phyloP scores from a whole-genome alignment of 1,140 invertebrate species.

The Chironomus striatipennis region DNA sequence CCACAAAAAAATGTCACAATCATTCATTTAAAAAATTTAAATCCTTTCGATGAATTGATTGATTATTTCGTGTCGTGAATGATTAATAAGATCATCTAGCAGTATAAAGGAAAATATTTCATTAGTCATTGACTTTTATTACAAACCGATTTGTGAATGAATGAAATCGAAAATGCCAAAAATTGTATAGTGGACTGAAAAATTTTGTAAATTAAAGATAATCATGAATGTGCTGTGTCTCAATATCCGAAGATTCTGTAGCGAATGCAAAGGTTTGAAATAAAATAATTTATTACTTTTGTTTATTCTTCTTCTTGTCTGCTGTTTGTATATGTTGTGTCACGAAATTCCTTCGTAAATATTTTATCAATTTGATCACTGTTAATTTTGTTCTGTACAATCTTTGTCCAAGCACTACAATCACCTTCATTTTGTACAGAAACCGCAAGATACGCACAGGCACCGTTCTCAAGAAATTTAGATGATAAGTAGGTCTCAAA shows the following conservation, averaged over 20 bases:
- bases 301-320: not conserved
- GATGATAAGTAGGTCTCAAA: not conserved
- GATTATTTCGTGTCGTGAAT: too few species aligned
- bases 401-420: not conserved
- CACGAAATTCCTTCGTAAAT: not conserved
- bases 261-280: conserved; percentile 31
- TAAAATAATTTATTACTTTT: not conserved
- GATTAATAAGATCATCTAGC: too few species aligned
- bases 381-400: not conserved
- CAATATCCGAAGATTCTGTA: conserved; percentile 32
- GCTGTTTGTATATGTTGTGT: not conserved
- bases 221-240: conserved; percentile 30
- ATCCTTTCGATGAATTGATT: too few species aligned
- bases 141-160: too few species aligned
- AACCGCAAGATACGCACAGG: not conserved
- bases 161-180: too few species aligned
- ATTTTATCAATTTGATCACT: not conserved
- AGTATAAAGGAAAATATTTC: too few species aligned
- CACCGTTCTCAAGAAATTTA: not conserved
- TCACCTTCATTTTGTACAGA: not conserved
- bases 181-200: not conserved
- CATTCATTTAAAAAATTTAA: too few species aligned
- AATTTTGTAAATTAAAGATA: not conserved
- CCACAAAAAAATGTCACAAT: too few species aligned
- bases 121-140: too few species aligned